phyloP scores from a whole-genome alignment of 2,888 invertebrate species.

The Mimachlamys varia region DNA sequence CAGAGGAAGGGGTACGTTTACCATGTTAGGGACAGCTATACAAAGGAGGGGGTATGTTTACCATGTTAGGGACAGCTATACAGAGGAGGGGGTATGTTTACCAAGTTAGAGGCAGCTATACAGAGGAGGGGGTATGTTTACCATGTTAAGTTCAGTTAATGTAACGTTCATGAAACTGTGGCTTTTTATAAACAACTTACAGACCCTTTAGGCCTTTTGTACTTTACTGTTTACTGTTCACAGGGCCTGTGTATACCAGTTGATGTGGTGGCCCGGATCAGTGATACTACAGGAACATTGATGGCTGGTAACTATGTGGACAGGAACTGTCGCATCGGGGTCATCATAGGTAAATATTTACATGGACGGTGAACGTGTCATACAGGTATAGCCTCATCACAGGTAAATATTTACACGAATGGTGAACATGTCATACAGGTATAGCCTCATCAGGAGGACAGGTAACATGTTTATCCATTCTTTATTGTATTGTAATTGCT shows the following conservation, averaged over 20 bases:
- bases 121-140: no score
- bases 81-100: neutral
- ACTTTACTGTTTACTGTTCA: slow-evolving; percentile 17
- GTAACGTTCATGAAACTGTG: no score
- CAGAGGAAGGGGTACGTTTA: neutral
- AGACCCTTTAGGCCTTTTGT: slow-evolving; percentile 78
- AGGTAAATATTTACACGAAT: no score
- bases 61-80: neutral
- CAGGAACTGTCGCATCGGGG: slow-evolving; percentile 86
- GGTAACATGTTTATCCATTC: no score
- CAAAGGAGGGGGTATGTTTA: neutral
- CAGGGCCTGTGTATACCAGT: slow-evolving; percentile 84
- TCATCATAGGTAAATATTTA: slow-evolving; percentile 85
- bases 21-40: no score
- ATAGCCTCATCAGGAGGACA: no score
- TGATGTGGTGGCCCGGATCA: slow-evolving; percentile 89
- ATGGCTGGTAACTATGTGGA: slow-evolving; percentile 88
- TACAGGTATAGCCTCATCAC: no score
- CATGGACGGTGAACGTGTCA: no score
- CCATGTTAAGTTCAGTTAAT: no score
- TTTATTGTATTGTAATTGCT: no score
- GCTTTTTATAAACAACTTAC: no score
- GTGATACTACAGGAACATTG: slow-evolving; percentile 88
- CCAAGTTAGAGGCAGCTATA: neutral
- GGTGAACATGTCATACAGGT: no score